Conservation (phyloP, 2,797 vertebrate genomes). For the Anableps anableps region DNA sequence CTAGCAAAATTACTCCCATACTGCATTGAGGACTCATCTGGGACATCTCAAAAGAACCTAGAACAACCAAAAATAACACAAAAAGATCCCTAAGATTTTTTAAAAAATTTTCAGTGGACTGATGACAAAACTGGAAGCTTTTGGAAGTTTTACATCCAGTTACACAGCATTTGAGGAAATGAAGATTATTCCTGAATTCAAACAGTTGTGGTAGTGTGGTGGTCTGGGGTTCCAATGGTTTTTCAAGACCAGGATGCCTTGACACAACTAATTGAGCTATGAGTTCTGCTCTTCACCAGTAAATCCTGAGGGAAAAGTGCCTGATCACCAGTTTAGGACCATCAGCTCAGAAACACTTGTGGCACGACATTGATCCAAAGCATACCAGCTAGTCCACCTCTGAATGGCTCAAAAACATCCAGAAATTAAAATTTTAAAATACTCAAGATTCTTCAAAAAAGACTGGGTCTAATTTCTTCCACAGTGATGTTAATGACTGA, state of each 20-base stretch:
- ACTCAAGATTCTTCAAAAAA: too few species aligned
- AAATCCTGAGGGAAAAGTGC: not conserved
- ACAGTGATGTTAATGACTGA: not conserved
- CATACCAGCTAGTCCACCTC: not conserved
- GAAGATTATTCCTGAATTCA: not conserved
- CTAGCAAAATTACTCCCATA: not conserved
- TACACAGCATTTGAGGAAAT: not conserved
- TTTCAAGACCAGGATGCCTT: not conserved
- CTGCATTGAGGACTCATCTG: not conserved
- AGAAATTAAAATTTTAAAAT: not conserved
- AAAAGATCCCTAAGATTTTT: not conserved
- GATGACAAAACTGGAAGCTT: not conserved
- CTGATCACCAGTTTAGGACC: not conserved
- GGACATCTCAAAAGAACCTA: not conserved
- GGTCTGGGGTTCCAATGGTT: not conserved
- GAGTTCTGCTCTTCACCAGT: not conserved
- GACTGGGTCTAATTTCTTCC: not conserved
- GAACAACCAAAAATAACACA: not conserved
- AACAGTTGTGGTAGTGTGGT: too few species aligned
- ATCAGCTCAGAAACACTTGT: not conserved
- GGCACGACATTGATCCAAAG: not conserved
- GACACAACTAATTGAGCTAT: not conserved
- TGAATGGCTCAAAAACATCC: not conserved
- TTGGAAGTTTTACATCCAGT: not conserved
- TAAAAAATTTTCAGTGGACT: not conserved